Evolutionary conservation across 2,888 invertebrate genomes (phyloP), one percentile per base, ranked within the genome.

Genomic region (Cataglyphis livida): DNA sequence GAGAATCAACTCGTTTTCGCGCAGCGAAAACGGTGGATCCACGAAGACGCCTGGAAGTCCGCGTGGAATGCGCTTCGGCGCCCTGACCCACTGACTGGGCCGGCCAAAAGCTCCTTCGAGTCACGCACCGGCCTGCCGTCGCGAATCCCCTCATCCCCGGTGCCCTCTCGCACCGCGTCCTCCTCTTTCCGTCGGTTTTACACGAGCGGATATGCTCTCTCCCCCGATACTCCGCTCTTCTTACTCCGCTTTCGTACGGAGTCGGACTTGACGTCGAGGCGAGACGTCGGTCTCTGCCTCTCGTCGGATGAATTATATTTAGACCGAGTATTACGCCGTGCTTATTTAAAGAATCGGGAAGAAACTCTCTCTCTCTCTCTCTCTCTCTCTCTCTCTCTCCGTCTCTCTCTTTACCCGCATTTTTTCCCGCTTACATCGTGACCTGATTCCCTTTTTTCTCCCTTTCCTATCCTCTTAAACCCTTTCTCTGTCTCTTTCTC

Each of bases 1-100:
- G 51, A 51, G n/a, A n/a, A n/a, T 51, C n/a, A n/a, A 21, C 44
- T 59, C 68, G 35, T 35, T 35, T 35, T 35, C 6, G 18, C 78
- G 68, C 28, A 32, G 41, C 28, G 62, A 62, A 76, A 87, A 83
- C 65, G 79, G 68, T 61, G 79, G 62, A 84, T 78, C 74, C 61
- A 15, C 75, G 81, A 83, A 71, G 85, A 86, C 65, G 87, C 68
- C 85, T 82, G 81, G 75, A 35, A 89, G 89, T 75, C 89, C 89
- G 91, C 90, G 90, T 91, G 94, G 93, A 93, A 94, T 94, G 93
- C 92, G 92, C 90, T 92, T 92, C 91, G 92, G 87, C 92, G 93
- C 93, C 94, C 93, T 94, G 94, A 94, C 94, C 94, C 93, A 94
- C 94, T 94, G 94, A 94, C 94, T 94, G 92, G 51, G 85, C 89